Base-by-base conservation (phyloP, 2,888 invertebrate genomes). In the Ferrisia virgata region DNA sequence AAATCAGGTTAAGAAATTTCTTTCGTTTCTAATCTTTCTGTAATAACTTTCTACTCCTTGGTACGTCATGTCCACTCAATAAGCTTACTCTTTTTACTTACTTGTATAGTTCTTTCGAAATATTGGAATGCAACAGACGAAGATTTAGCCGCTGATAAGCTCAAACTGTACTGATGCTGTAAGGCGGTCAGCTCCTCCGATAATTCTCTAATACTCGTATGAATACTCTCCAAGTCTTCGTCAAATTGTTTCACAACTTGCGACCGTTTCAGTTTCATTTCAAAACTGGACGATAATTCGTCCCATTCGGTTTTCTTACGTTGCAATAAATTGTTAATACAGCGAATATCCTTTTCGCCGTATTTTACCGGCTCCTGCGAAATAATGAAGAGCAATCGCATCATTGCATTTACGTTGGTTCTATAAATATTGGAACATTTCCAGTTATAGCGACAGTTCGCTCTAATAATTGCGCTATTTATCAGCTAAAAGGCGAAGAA, bases 21-120 rank as follows among this genome's bases (percentile, higher is more conserved):
- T 40, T 11, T 9, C 5, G 40, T 40, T 40, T 40, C n/a, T n/a
- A n/a, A 40, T 40, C 13, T 40, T 40, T 40, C 13, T 40, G 11
- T 11, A 40, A 40, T 11, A 11, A 40, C 40, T 11, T 40, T 40
- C 11, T 4, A 40, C n/a, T n/a, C n/a, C n/a, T n/a, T 40, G 40
- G 40, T 11, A 9, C 1, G 2, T 40, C 13, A 13, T 40, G 11
- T 2, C 2, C 13, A 11, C 13, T 25, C 22, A 43, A 39, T n/a
- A n/a, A n/a, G n/a, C n/a, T n/a, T n/a, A n/a, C n/a, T n/a, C n/a
- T n/a, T n/a, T n/a, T n/a, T n/a, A 33, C 84, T 89, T 89, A 95
- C 94, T 90, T 93, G 91, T 86, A 95, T 92, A 82, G 94, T 94
- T 88, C 92, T 92, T 89, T 95, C 94, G 88, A 95, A 94, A 87